Evolutionary conservation across 2,113 vertebrate genomes (phyloP), one percentile per base, ranked within the genome.

Genomic region (Bufo gargarizans): DNA sequence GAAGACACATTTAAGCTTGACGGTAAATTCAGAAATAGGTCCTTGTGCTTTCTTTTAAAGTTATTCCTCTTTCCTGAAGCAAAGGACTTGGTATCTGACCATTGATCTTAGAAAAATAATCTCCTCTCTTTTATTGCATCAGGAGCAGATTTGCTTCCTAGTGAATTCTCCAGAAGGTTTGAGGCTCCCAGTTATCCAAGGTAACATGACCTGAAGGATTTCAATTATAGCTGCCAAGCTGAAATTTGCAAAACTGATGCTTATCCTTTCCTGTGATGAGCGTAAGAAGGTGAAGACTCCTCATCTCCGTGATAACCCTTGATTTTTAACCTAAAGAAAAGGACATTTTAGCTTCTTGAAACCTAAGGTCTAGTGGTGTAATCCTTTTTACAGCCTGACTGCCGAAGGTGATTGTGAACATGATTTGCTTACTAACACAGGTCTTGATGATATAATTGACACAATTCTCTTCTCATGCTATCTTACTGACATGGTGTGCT

Each of bases 161-260:
- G 47, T 56, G n/a, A 88, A 88, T 77, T 83, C 47, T 77, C 45
- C 55, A 43, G 47, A 77, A 88, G 50, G 87, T 77, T 84, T 88
- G 47, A 82, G 16, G 87, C 80, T 76, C 19, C 10, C 47, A 83
- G 86, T 72, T 56, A 83, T 88, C 69, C 47, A 45, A 76, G 67
- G 58, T 88, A 74, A 45, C 56, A 84, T 77, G 87, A 84, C 87
- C 81, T 83, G 67, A 82, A 53, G 76, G 78, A 76, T 88, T 82
- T 88, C 58, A 88, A 77, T 88, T 74, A 82, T 82, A 82, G 77
- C 65, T 50, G 77, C 79, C 82, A 76, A 81, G 80, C 71, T 65
- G 20, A 43, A 84, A 71, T 72, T 67, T 67, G 58, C 72, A 63
- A 77, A 84, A 22, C 19, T 76, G 67, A 72, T 77, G 22, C 80